phyloP scores from a whole-genome alignment of 1,140 invertebrate genomes.

The Drosophila malerkotliana region DNA sequence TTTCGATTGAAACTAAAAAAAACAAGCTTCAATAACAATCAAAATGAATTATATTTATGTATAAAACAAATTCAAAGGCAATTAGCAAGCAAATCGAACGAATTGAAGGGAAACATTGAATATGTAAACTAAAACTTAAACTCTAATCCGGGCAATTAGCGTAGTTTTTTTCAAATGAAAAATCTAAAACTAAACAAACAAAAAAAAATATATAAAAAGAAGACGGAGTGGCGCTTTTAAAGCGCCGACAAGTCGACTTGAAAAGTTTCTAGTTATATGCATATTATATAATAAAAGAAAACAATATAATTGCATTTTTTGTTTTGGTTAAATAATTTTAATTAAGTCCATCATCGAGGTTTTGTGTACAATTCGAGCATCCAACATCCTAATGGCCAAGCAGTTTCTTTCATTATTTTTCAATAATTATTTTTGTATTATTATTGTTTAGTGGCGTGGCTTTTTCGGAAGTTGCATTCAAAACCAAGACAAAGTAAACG shows the following conservation, averaged over 20 bases:
- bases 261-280: slow-evolving; percentile 70
- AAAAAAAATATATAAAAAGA: slow-evolving; percentile 14
- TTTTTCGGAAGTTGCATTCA: slow-evolving; percentile 7
- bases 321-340: slow-evolving; percentile 56
- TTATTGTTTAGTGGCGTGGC: slow-evolving; percentile 65
- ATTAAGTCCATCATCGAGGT: slow-evolving; percentile 47
- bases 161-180: slow-evolving; percentile 52
- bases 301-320: slow-evolving; percentile 66
- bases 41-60: slow-evolving; percentile 73
- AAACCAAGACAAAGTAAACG: slow-evolving; percentile 16
- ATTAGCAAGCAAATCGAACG: slow-evolving; percentile 49
- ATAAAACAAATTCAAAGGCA: slow-evolving; percentile 61
- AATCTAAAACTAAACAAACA: slow-evolving; percentile 29
- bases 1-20: slow-evolving; percentile 62
- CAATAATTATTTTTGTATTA: slow-evolving; percentile 63
- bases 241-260: slow-evolving; percentile 44
- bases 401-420: slow-evolving; percentile 27
- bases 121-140: slow-evolving; percentile 67
- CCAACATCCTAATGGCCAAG: slow-evolving; percentile 48
- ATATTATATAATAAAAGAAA: slow-evolving; percentile 52
- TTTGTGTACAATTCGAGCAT: slow-evolving; percentile 79
- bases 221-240: slow-evolving; percentile 57
- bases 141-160: slow-evolving; percentile 45
- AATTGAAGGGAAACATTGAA: slow-evolving; percentile 47
- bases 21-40: slow-evolving; percentile 67